Percentiles rank a stretch among this genome's conserved stretches.
Evolutionary conservation across 1,140 invertebrate genomes (phyloP).

Genomic region (Onthophagus taurus): DNA sequence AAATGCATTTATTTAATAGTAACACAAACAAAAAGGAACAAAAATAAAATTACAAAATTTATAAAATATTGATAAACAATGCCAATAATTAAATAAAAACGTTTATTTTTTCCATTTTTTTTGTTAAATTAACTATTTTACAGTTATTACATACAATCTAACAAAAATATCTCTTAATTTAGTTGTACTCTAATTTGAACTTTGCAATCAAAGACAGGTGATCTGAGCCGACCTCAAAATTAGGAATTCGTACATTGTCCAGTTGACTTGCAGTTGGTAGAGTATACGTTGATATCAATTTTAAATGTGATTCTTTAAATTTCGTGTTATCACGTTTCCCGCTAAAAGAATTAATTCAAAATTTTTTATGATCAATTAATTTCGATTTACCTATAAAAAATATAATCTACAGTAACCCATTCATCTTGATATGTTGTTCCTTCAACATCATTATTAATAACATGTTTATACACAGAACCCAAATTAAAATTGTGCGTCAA

Average conservation of each 20-base stretch:
- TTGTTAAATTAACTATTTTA: no score
- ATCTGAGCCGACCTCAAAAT: constrained; percentile 62
- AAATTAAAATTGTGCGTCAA: constrained; percentile 48
- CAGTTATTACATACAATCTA: no score
- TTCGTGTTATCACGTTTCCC: constrained; percentile 12
- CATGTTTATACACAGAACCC: constrained; percentile 45
- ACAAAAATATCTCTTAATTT: no score
- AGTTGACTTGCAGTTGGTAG: constrained; percentile 55
- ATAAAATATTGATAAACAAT: no score
- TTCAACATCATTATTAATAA: constrained; percentile 36
- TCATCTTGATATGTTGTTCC: constrained; percentile 62
- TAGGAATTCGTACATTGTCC: constrained; percentile 59
- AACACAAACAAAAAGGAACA: no score
- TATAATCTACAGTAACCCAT: constrained; percentile 78
- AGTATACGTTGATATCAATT: constrained; percentile 49
- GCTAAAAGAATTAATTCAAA: constrained; percentile 20
- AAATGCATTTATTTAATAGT: no score
- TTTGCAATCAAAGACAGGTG: constrained; percentile 61
- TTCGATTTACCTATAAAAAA: constrained; percentile 56
- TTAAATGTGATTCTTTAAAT: constrained; percentile 35
- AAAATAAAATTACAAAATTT: no score
- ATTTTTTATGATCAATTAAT: neutral
- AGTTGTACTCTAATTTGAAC: constrained; percentile 39
- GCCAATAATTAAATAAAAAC: no score
- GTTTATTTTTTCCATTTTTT: no score